Percentiles rank a stretch among this genome's conserved stretches.
Conservation (phyloP, 2,888 invertebrate species). For the Rotaria magnacalcarata region DNA sequence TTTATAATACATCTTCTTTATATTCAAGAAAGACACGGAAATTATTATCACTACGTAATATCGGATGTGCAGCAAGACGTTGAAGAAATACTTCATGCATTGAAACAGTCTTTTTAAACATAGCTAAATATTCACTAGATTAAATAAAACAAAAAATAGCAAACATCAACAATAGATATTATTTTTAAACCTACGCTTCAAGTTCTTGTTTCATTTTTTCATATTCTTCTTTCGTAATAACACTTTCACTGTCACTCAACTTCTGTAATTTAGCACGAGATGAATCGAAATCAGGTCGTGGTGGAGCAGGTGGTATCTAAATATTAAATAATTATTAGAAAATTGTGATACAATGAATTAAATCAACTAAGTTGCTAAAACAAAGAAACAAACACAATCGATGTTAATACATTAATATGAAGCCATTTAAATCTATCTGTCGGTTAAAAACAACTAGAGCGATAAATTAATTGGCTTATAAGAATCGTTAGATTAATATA, state of each 20-base stretch:
- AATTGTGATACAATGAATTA: no score
- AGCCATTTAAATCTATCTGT: no score
- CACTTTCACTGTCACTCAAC: conserved; percentile 94
- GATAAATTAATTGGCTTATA: no score
- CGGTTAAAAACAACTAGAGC: no score
- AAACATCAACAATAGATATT: no score
- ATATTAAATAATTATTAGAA: conserved; percentile 38
- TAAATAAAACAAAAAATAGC: background rate
- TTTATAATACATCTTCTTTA: conserved; percentile 70
- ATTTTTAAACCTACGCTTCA: conserved; percentile 63
- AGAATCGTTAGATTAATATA: no score
- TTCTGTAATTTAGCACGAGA: conserved; percentile 94
- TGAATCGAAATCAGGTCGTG: conserved; percentile 92
- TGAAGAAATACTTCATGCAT: conserved; percentile 99
- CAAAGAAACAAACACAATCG: no score
- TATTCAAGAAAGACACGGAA: conserved; percentile 93
- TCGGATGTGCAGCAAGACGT: conserved; percentile 83
- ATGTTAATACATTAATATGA: no score
- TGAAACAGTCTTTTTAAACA: conserved; percentile 98
- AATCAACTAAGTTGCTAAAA: no score
- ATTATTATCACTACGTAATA: conserved; percentile 86
- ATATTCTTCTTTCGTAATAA: conserved; percentile 97
- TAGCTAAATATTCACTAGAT: conserved; percentile 87
- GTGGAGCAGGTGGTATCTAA: conserved; percentile 65
- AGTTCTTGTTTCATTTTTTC: conserved; percentile 98